Evolutionary conservation across 2,113 vertebrate genomes (phyloP).

Genomic region (Philantomba maxwellii): DNA sequence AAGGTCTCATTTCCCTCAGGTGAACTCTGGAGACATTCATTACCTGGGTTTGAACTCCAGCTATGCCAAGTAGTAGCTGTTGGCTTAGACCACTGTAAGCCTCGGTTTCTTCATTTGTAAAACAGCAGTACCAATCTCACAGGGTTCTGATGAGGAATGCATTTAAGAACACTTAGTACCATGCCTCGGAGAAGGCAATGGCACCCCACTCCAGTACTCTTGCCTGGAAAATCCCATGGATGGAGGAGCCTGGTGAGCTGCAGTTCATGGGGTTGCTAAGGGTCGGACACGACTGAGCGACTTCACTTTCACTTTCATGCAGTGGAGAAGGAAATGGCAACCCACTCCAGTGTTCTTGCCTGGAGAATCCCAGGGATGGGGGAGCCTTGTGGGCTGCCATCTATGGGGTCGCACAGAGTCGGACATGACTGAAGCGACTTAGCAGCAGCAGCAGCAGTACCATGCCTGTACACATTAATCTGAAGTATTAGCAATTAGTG

Average conservation of each 20-base stretch:
- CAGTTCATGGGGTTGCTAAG: too few relatives aligned
- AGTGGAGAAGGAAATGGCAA: too few relatives aligned
- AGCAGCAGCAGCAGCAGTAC: background rate
- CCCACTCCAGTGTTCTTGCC: too few relatives aligned
- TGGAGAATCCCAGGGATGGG: too few relatives aligned
- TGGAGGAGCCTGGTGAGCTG: rapidly evolving
- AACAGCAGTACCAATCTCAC: background rate
- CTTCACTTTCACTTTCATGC: too few relatives aligned
- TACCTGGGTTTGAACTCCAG: background rate
- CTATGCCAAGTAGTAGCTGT: background rate
- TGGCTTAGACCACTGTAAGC: background rate
- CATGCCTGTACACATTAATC: background rate
- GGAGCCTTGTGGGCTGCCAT: too few relatives aligned
- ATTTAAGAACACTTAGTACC: background rate
- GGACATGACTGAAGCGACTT: too few relatives aligned
- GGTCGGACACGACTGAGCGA: too few relatives aligned
- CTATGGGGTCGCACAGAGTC: too few relatives aligned
- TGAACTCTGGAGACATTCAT: background rate
- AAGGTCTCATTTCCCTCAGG: background rate
- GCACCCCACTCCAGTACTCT: too few relatives aligned
- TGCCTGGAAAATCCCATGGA: too few relatives aligned
- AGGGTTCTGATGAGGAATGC: background rate
- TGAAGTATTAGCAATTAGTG: background rate
- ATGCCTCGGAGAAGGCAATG: background rate
- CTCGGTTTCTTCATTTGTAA: background rate